Evolutionary conservation across 2,113 vertebrate species (phyloP).

Genomic region (Alligator mississippiensis): DNA sequence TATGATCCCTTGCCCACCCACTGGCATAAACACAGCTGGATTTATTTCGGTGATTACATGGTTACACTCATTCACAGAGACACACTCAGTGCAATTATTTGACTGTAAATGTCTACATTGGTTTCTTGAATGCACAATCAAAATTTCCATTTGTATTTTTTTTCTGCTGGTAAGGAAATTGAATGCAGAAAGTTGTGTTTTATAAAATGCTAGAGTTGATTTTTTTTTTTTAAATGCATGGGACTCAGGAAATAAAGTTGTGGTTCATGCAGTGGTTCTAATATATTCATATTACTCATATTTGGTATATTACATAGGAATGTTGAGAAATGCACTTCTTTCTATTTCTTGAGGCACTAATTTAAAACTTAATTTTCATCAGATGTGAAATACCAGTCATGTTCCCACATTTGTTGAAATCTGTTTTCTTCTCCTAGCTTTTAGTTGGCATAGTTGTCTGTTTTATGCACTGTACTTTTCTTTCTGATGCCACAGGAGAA

Average conservation of each 20-base stretch:
- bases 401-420: neutral
- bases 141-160: constrained; percentile 2
- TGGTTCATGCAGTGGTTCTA: neutral
- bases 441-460: neutral
- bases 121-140: neutral
- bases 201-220: neutral
- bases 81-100: neutral
- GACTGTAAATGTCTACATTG: neutral
- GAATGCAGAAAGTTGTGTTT: neutral
- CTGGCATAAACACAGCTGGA: neutral
- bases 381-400: neutral
- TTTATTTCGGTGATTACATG: neutral
- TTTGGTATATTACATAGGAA: neutral
- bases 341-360: neutral
- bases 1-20: neutral
- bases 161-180: constrained; percentile 1
- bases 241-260: neutral
- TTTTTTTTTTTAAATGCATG: neutral
- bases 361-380: neutral
- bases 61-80: neutral
- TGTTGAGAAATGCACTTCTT: neutral
- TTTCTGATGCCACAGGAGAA: neutral
- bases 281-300: neutral
- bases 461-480: neutral
- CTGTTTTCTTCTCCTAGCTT: neutral